phyloP scores from a whole-genome alignment of 2,797 vertebrate genomes.

The Oryzias sinensis region DNA sequence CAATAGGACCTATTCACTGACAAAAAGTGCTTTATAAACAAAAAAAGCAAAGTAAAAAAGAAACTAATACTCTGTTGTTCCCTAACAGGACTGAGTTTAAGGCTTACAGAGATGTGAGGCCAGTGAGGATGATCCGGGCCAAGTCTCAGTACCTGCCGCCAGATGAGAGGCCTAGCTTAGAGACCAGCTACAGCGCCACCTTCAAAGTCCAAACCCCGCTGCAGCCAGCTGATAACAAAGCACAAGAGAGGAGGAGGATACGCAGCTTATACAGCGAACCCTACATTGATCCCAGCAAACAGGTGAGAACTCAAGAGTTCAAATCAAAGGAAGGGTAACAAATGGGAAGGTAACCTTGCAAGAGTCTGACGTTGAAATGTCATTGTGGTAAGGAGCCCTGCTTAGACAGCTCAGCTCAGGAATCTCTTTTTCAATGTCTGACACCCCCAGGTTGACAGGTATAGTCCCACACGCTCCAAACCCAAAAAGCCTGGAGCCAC shows the following conservation, averaged over 20 bases:
- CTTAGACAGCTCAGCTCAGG: slow-evolving; percentile 25
- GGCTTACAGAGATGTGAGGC: slow-evolving; percentile 90
- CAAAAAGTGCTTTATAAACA: no score
- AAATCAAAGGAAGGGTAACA: no score
- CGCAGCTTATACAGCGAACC: slow-evolving; percentile 94
- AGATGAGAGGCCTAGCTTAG: slow-evolving; percentile 83
- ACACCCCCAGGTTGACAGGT: slow-evolving; percentile 88
- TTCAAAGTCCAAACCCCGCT: slow-evolving; percentile 86
- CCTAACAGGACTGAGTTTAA: slow-evolving; percentile 89
- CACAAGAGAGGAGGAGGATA: slow-evolving; percentile 89
- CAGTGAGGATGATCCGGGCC: slow-evolving; percentile 86
- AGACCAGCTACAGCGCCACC: slow-evolving; percentile 94
- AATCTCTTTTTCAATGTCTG: slow-evolving; percentile 52
- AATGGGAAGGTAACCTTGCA: background rate
- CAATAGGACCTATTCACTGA: no score
- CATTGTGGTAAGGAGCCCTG: slow-evolving; percentile 17
- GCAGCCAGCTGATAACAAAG: slow-evolving; percentile 82
- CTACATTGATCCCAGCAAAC: slow-evolving; percentile 83
- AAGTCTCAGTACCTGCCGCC: slow-evolving; percentile 90
- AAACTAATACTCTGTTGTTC: slow-evolving; percentile 4
- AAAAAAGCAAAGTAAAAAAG: no score
- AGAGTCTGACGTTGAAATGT: background rate
- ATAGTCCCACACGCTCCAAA: slow-evolving; percentile 86
- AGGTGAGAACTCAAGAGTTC: slow-evolving; percentile 76
- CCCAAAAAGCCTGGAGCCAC: slow-evolving; percentile 86